Conservation (phyloP, 2,888 invertebrate species). For the Hirtodrosophila alboralis region DNA sequence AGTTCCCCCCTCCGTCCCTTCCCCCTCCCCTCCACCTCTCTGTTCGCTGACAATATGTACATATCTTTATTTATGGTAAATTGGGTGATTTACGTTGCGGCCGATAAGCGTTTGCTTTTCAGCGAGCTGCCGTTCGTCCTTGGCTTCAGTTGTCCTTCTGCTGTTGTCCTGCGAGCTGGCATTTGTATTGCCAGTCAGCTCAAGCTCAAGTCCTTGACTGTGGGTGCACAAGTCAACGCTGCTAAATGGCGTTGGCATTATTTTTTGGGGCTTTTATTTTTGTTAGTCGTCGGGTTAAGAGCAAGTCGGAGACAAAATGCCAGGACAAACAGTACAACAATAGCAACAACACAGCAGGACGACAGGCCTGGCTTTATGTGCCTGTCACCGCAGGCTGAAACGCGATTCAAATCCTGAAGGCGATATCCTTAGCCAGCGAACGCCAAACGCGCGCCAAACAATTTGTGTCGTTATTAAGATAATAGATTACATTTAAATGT, state of each 20-base stretch:
- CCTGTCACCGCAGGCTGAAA: slow-evolving; percentile 49
- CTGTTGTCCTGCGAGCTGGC: slow-evolving; percentile 39
- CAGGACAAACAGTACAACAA: slow-evolving; percentile 8
- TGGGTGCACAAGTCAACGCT: slow-evolving; percentile 56
- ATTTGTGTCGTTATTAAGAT: slow-evolving; percentile 79
- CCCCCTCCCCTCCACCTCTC: neutral
- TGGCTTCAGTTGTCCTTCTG: slow-evolving; percentile 12
- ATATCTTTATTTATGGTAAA: slow-evolving; percentile 79
- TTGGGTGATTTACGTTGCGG: slow-evolving; percentile 81
- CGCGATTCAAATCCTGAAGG: slow-evolving; percentile 6
- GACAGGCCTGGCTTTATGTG: slow-evolving; percentile 35
- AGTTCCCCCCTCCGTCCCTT: neutral
- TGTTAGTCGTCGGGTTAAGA: slow-evolving; percentile 62
- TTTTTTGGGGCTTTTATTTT: slow-evolving; percentile 68
- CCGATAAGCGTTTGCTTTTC: slow-evolving; percentile 78
- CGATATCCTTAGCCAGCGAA: slow-evolving; percentile 27
- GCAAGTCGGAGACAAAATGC: slow-evolving; percentile 21
- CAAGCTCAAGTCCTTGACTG: slow-evolving; percentile 65
- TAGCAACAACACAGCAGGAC: slow-evolving; percentile 2
- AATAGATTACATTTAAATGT: slow-evolving; percentile 80
- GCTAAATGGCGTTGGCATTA: slow-evolving; percentile 66
- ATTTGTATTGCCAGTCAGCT: slow-evolving; percentile 67
- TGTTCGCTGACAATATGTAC: slow-evolving; percentile 70
- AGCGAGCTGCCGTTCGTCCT: slow-evolving; percentile 56
- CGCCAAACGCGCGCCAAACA: slow-evolving; percentile 66